Evolutionary conservation across 2,113 vertebrate species (phyloP), one percentile per base, ranked within the genome.

Genomic region (Mugil cephalus): DNA sequence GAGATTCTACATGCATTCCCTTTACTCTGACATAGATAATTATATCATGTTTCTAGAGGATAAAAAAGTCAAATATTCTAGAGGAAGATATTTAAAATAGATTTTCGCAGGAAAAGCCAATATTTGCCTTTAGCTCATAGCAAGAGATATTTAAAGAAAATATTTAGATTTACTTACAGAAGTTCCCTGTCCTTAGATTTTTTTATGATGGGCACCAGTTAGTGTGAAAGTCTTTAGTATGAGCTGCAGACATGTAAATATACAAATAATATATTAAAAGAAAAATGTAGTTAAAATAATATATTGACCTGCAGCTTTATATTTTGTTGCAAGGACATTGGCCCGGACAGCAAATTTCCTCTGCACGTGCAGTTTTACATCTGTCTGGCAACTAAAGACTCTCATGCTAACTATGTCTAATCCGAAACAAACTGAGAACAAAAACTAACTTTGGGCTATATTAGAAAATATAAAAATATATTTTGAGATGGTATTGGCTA

Each of bases 91-190:
- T 84, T 80, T 59, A 68, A 78, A 79, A 47, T 68, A 45, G 40
- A 85, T 82, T 82, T 84, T 81, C 61, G 66, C 78, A 82, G 51
- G 40, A 84, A 69, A 89, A 84, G 81, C 87, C 90, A 73, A 83
- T 79, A 86, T 91, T 85, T 93, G 90, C 90, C 89, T 93, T 90
- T 66, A 86, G 71, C 40, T 60, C 24, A 46, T 46, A 63, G 39
- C 52, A 65, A 80, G 51, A 80, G 60, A 62, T 77, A 80, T 78
- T 79, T 15, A 80, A 24, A 75, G 38, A 69, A 75, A n/a, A 35
- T 69, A 56, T 72, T 72, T 54, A 55, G 17, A 51, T 58, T 70
- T 75, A 40, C n/a, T 39, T 24, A 18, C 11, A 43, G 51, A 61
- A 30, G 11, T 51, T 66, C 43, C 40, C 6, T 6, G 12, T 66